Base-by-base conservation (phyloP, 2,113 vertebrate genomes). In the Pontoporia blainvillei region DNA sequence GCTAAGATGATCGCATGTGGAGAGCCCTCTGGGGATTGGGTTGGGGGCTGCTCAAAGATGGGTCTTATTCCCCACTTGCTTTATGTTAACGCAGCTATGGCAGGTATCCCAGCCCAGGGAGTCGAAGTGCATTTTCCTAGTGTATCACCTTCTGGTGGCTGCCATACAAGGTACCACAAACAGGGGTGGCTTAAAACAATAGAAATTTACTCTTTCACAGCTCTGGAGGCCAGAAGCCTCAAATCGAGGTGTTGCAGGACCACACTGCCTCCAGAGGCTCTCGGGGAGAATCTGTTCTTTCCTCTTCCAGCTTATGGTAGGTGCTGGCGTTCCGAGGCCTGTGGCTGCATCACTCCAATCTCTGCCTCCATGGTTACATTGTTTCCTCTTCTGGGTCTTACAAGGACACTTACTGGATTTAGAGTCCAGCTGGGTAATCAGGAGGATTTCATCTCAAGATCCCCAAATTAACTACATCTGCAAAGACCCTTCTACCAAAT, bases 181-280 rank as follows among this genome's bases (percentile, higher is more conserved):
- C 61, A 57, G 0, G 0, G 1, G 46, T 31, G 87, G 44, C 10
- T 36, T 15, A 6, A 31, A 27, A 31, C 9, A 23, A 20, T 4
- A 25, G 17, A 25, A 75, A 8, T 18, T 0, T 4, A 31, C 7
- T 23, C 34, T 62, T 8, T 62, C 36, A 25, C 0, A 1, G 21
- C 31, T 39, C 66, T 64, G 34, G 39, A 59, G 52, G 13, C 59
- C n/a, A 31, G 49, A 49, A 71, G 41, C 21, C 23, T 34, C 11
- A 44, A 44, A 15, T 20, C 21, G 29, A 10, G 25, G 5, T 39
- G 52, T 17, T 12, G 7, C 5, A 52, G 82, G 29, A 44, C 57
- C 0, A 3, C 5, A 0, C 8, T 12, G 4, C 41, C 62, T 61
- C 29, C 2, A 1, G 21, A 71, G 23, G 20, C 52, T 71, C 39